Evolutionary conservation across 1,140 invertebrate species (phyloP), one percentile per base, ranked within the genome.

Genomic region (Drosophila kohkoa): DNA sequence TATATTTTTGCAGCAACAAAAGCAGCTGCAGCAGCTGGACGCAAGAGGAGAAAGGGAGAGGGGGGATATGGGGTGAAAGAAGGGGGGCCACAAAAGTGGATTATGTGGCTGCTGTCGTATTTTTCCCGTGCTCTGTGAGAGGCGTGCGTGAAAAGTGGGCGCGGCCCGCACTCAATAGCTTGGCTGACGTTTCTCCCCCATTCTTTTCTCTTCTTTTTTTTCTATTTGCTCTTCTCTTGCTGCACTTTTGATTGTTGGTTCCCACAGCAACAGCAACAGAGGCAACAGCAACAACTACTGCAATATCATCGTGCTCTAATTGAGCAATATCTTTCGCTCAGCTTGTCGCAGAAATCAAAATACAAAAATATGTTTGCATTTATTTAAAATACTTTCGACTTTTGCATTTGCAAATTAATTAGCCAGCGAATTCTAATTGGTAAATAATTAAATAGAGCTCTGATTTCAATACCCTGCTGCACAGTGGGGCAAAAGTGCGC

Each of bases 1-100:
- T 87, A 87, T 87, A 87, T 79, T 76, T 79, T 79, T 65, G 74
- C 83, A 83, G 81, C 85, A 87, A 88, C 82, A 87, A 88, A 88
- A 87, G 83, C 80, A 81, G 65, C 71, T 70, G 75, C 60, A 46
- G 57, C 30, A 57, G 13, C 25, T 11, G 58, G 13, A 20, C 38
- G 20, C 20, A 25, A 25, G 20, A 11, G 30, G 52, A 30, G 59
- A n/a, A 10, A 15, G 10, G 15, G 13, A n/a, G 20, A n/a, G 20
- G 48, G 32, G 52, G 43, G 8, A 1, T 35, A 43, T n/a, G 68
- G 28, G 30, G 45, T 1, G 15, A 30, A 32, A 43, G 48, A 11
- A n/a, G 5, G 28, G 28, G 15, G 35, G 46, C 58, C 59, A 55
- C 57, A 83, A 83, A 88, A 89, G 85, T 88, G 83, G 85, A 89